Base-by-base conservation (phyloP, 2,888 invertebrate species). In the Mesorhabditis sp. region DNA sequence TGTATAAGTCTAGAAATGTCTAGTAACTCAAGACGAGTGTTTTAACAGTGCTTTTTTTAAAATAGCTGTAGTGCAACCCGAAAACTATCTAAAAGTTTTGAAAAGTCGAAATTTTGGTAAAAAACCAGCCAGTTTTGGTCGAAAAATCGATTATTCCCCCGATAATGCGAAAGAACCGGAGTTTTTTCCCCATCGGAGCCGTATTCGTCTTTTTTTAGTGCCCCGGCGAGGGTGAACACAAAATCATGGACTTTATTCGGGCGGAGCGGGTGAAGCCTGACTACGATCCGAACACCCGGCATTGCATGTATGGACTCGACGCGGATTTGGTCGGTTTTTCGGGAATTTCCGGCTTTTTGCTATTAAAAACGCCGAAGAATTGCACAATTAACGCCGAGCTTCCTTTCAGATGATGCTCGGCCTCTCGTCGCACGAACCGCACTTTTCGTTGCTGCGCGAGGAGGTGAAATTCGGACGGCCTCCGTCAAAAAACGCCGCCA, bases 211-310 rank as follows among this genome's bases (percentile, higher is more conserved):
- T 45, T 43, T 84, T 85, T 10, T 76, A 88, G 89, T 88, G 93
- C 3, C 95, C 96, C 2, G 97, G 97, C 0, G 97, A 97, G 89
- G 97, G 95, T 0, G 95, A 96, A 87, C 95, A 95, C 86, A 97
- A 97, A 88, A 94, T 97, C 74, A 96, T 97, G 96, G 97, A 97
- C 87, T 97, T 94, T 86, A 96, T 98, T 79, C 90, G 97, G 13
- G 58, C 74, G 70, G 89, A 93, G 83, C 92, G 93, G 81, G 90
- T 93, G 0, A 91, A 92, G 86, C 90, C 92, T 0, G 91, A 90
- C 72, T 94, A 94, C 86, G 91, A 96, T 86, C 91, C 92, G 0
- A 92, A 95, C 86, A 95, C 94, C 0, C 80, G 95, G 28, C 97
- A 98, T 87, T 98, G 97, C 86, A 89, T 98, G 66, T 97, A 97